Evolutionary conservation across 2,888 invertebrate genomes (phyloP), one percentile per base, ranked within the genome.

Genomic region (Willowsia nigromaculata): DNA sequence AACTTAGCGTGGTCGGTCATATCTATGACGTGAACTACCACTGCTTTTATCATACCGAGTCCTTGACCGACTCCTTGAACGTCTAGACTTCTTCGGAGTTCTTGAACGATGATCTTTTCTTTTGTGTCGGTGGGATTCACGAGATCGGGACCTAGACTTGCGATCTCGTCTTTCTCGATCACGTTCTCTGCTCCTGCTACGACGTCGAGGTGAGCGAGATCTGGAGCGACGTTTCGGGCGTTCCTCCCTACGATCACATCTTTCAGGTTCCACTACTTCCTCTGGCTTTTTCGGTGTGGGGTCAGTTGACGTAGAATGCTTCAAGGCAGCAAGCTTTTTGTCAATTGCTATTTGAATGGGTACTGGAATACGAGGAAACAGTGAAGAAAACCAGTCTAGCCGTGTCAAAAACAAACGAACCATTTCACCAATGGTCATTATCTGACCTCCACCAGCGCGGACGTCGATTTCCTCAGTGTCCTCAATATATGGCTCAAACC

Each of bases 311-410:
- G 91, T 91, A 25, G 92, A 88, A 85, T 96, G 95, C 94, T 95
- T 95, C 93, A 95, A 94, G 93, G 96, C 95, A 13, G 94, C 94
- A 90, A 96, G 94, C 94, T 96, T 96, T 93, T 96, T 96, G 93
- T 98, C 98, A 92, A 98, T 96, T 94, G 96, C 97, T 94, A 98
- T 98, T 94, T 96, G 95, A 93, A 99, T 99, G 30, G 99, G 99
- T 89, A 99, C 99, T 0, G 99, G 99, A 94, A 99, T 99, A 92
- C 99, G 95, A 0, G 99, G 99, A 94, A 99, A 99, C 22, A 99
- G 95, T 0, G 99, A 99, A 59, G 98, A 98, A 94, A 99, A 99
- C 99, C 99, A 99, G 94, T 99, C 99, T 88, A 99, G 95, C 94
- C 99, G 99, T 88, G 97, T 96, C 83, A 99, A 95, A 95, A 98